These are phyloP conservation scores for Andrena marginata DNA, from an alignment of 2,888 invertebrate genomes.

Conservation along the genomic window DNA sequence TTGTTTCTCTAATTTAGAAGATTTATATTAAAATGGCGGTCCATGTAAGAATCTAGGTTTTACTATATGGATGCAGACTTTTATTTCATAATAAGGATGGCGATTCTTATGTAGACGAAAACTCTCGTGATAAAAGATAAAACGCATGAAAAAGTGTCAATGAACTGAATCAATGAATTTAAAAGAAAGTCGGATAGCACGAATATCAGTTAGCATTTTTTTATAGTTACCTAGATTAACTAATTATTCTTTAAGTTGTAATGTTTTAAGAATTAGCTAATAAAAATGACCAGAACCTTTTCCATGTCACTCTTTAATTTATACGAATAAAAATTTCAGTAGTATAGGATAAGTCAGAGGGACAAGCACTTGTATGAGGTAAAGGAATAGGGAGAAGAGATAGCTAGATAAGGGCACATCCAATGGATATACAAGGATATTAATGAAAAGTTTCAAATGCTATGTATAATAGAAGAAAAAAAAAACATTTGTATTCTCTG, in stretches of 20 bases:
- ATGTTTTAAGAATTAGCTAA: constrained; percentile 83
- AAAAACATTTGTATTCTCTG: constrained; percentile 69
- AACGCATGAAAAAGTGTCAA: constrained; percentile 39
- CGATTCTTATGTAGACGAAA: constrained; percentile 67
- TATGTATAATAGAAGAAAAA: constrained; percentile 56
- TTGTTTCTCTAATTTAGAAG: constrained; percentile 62
- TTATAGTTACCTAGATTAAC: constrained; percentile 80
- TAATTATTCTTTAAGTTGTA: constrained; percentile 82
- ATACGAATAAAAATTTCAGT: constrained; percentile 56
- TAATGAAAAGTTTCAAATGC: constrained; percentile 34
- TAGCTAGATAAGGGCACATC: constrained; percentile 58
- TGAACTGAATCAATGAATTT: constrained; percentile 30
- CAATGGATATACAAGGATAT: constrained; percentile 41
- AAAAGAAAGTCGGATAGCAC: constrained; percentile 49
- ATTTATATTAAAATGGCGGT: constrained; percentile 52
- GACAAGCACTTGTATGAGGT: constrained; percentile 51
- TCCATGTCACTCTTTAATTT: constrained; percentile 80
- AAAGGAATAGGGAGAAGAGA: constrained; percentile 46
- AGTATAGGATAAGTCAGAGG: constrained; percentile 63
- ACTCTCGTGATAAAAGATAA: constrained; percentile 37
- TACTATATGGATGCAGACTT: constrained; percentile 62
- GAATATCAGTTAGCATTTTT: constrained; percentile 73
- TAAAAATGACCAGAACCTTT: constrained; percentile 83
- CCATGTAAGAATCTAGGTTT: constrained; percentile 74
- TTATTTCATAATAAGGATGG: constrained; percentile 54